Evolutionary conservation across 2,797 vertebrate genomes (phyloP).

Genomic region (Eulemur albifrons): DNA sequence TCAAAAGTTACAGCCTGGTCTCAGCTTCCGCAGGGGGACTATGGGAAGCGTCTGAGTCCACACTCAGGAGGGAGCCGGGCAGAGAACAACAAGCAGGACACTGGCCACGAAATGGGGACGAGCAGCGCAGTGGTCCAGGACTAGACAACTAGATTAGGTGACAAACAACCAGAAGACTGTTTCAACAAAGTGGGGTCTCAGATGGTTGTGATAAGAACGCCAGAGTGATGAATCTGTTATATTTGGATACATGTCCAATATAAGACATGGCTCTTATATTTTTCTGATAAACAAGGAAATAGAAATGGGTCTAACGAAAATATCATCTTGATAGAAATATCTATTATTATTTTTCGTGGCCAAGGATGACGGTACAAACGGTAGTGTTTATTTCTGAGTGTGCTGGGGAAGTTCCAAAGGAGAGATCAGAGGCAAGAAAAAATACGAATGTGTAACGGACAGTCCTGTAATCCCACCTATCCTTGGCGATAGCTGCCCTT

Average conservation of each 20-base stretch:
- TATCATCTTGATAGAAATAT: neutral
- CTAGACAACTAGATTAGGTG: neutral
- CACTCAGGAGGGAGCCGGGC: neutral
- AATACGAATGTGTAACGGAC: neutral
- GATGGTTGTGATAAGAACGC: neutral
- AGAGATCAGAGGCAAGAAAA: neutral
- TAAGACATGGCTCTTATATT: neutral
- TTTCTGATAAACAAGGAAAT: conserved; percentile 23
- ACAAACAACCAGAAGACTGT: neutral
- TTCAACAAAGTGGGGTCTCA: neutral
- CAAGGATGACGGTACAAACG: neutral
- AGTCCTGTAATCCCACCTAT: neutral
- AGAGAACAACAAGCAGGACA: neutral
- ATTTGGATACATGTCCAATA: neutral
- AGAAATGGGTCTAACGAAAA: neutral
- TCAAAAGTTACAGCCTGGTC: neutral
- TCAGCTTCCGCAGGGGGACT: neutral
- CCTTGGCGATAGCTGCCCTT: neutral
- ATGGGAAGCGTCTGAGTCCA: neutral
- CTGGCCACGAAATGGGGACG: neutral
- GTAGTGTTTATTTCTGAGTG: neutral
- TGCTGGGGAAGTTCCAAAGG: neutral
- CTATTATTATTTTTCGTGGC: neutral
- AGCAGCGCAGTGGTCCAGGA: neutral
- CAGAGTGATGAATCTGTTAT: neutral